These are phyloP conservation scores for Elmis aenea DNA, from an alignment of 2,888 invertebrate species.

Conservation along the genomic window DNA sequence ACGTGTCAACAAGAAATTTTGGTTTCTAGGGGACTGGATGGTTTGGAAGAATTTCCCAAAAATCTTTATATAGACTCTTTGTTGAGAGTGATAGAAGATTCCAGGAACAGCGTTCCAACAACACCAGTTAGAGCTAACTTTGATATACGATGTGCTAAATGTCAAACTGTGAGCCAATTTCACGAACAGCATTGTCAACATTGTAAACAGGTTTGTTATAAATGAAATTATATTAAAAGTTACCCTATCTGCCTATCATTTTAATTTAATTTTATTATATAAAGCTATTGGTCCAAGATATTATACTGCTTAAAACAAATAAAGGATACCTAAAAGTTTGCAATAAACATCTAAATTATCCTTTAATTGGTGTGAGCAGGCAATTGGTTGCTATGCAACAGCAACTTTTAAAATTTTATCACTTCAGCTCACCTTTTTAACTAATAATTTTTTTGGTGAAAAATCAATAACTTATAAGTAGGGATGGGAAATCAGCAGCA, in stretches of 20 bases:
- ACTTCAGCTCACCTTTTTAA: no score
- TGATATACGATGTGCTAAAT: constrained; percentile 39
- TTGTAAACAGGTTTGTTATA: constrained; percentile 53
- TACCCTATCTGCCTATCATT: neutral
- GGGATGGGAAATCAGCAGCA: no score
- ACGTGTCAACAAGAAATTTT: constrained; percentile 51
- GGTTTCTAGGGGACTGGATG: constrained; percentile 49
- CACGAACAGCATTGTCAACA: constrained; percentile 50
- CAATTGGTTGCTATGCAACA: no score
- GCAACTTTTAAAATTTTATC: no score
- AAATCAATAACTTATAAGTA: no score
- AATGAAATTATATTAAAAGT: constrained; percentile 14
- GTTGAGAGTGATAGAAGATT: constrained; percentile 48
- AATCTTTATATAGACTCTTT: constrained; percentile 64
- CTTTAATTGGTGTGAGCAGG: no score
- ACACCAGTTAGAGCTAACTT: constrained; percentile 4
- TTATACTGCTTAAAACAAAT: no score
- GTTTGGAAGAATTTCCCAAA: constrained; percentile 56
- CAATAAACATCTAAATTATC: no score
- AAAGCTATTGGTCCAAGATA: no score
- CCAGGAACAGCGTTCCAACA: neutral
- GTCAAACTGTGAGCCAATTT: constrained; percentile 37
- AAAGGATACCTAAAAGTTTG: no score
- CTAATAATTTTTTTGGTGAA: no score
- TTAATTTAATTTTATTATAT: no score